Evolutionary conservation across 2,888 invertebrate species (phyloP).

Genomic region (Acleris sparsana): DNA sequence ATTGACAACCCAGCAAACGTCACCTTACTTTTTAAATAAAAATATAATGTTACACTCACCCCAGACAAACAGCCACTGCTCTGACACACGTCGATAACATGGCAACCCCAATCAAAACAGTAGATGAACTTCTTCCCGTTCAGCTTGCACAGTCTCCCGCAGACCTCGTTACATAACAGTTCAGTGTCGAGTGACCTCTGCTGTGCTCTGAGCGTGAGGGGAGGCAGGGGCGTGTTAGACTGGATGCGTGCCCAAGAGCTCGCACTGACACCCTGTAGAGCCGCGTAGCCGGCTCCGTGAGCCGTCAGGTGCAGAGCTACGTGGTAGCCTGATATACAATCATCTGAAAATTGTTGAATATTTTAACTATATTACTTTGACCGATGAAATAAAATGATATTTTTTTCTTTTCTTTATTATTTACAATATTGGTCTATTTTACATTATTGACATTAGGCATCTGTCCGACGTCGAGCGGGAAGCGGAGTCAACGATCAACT

Average conservation of each 20-base stretch:
- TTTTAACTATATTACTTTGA: too few species aligned
- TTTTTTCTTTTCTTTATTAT: too few species aligned
- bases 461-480: too few species aligned
- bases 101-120: constrained; percentile 82
- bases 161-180: constrained; percentile 78
- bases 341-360: constrained; percentile 75
- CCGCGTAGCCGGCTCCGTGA: constrained; percentile 86
- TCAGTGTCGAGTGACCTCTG: constrained; percentile 78
- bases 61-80: constrained; percentile 79
- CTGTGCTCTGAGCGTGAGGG: constrained; percentile 66
- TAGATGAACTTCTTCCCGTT: constrained; percentile 76
- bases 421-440: too few species aligned
- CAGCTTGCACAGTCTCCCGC: constrained; percentile 72
- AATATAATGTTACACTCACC: constrained; percentile 52
- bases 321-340: constrained; percentile 87
- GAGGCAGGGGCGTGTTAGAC: constrained; percentile 40
- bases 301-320: constrained; percentile 89
- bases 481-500: too few species aligned
- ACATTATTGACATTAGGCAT: too few species aligned
- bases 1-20: too few species aligned
- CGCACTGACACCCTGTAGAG: constrained; percentile 86
- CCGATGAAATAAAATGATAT: too few species aligned
- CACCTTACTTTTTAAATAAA: too few species aligned
- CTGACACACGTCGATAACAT: constrained; percentile 79
- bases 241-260: constrained; percentile 69